phyloP scores from a whole-genome alignment of 2,113 vertebrate species.

The Aphyosemion australe region DNA sequence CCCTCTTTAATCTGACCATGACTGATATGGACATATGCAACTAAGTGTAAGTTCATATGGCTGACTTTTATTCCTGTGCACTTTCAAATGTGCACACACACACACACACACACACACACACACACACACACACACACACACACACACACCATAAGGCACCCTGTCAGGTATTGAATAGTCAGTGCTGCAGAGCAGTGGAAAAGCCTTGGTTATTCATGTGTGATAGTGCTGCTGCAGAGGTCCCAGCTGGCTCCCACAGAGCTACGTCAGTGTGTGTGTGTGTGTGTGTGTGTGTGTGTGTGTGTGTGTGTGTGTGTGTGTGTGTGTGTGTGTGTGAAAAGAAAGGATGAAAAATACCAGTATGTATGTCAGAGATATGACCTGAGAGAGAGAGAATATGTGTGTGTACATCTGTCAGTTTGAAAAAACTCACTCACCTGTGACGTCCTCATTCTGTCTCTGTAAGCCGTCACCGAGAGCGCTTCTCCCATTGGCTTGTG shows the following conservation, averaged over 20 bases:
- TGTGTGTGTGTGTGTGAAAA: background rate
- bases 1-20: background rate
- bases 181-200: slow-evolving; percentile 51
- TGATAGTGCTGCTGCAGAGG: slow-evolving; percentile 58
- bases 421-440: slow-evolving; percentile 72
- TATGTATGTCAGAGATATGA: slow-evolving; percentile 34
- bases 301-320: slow-evolving; percentile 9
- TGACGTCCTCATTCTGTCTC: slow-evolving; percentile 80
- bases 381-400: slow-evolving; percentile 20
- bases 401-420: slow-evolving; percentile 63
- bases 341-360: background rate
- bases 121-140: slow-evolving; percentile 4
- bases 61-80: slow-evolving; percentile 5
- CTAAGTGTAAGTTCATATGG: slow-evolving; percentile 3
- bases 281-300: slow-evolving; percentile 14
- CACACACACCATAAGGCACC: slow-evolving; percentile 33
- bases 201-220: slow-evolving; percentile 68
- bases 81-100: slow-evolving; percentile 3
- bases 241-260: slow-evolving; percentile 58
- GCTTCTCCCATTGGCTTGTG: slow-evolving; percentile 53
- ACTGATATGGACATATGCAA: slow-evolving; percentile 14
- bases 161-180: slow-evolving; percentile 64
- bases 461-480: slow-evolving; percentile 66
- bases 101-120: slow-evolving; percentile 14
- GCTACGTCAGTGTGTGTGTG: slow-evolving; percentile 14